Evolutionary conservation across 1,140 invertebrate species (phyloP), one percentile per base, ranked within the genome.

Genomic region (Linepithema humile): DNA sequence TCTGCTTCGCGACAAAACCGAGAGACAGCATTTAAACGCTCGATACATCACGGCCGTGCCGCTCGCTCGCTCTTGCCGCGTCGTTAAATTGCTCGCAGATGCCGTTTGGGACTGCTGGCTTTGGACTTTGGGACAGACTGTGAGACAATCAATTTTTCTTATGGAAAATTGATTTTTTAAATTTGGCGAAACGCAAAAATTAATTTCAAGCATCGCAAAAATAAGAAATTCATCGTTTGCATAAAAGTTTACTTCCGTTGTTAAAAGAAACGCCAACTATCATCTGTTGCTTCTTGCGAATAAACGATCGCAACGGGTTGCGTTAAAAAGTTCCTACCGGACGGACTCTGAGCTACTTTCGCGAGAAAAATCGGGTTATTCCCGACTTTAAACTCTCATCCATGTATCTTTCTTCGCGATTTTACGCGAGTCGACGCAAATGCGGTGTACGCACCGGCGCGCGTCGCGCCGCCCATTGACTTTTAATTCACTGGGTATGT

Each of bases 401-500:
- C 26, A 9, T 10, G 50, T 10, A n/a, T 40, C 40, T 29, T 29
- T 32, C 50, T 17, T 74, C n/a, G 38, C 17, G 50, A 23, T 53
- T 82, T 40, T 67, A 85, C 40, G 65, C 38, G 29, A 29, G 17
- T 23, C 35, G 10, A 10, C 35, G 45, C 26, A 82, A 85, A 86
- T 45, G 38, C 43, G 48, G 45, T 35, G 69, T 17, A 55, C 67
- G 65, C 40, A 86, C 43, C 84, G 78, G 15, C 12, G 38, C 48
- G 70, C 53, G 82, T 57, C 40, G 70, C 74, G 48, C 48, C 53
- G 82, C 75, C 75, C 72, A 72, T 89, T 85, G 72, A 89, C 84
- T 90, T 90, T 88, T 89, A 74, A 87, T 89, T 86, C 88, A 90
- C 88, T 84, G 86, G 82, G 86, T 90, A 90, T 90, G 86, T 90